Evolutionary conservation across 2,113 vertebrate species (phyloP).

Genomic region (Corythaixoides concolor): DNA sequence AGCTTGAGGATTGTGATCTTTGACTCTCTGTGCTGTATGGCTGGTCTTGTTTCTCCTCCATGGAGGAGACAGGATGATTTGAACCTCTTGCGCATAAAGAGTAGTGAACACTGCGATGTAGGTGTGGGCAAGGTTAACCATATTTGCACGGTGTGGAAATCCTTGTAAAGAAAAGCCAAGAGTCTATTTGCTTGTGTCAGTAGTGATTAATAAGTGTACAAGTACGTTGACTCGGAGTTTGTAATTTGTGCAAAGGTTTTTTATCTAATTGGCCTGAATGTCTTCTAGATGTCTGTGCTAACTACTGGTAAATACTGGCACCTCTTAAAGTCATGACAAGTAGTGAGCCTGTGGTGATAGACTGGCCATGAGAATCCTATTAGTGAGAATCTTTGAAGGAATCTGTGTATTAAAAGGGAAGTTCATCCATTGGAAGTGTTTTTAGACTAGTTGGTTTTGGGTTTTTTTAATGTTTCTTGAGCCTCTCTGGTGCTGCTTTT

Average conservation of each 20-base stretch:
- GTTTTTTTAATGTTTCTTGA: neutral
- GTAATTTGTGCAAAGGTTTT: neutral
- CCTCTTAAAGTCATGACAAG: neutral
- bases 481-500: neutral
- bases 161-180: neutral
- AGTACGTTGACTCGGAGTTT: neutral
- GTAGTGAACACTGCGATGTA: rapidly evolving
- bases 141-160: neutral
- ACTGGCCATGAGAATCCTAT: neutral
- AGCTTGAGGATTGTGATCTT: neutral
- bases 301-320: neutral
- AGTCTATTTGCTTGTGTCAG: neutral
- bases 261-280: neutral
- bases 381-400: neutral
- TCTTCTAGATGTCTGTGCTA: neutral
- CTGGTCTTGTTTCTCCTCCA: neutral
- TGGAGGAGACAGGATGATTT: neutral
- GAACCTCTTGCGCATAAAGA: neutral
- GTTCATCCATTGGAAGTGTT: neutral
- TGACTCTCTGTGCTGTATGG: neutral
- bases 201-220: neutral
- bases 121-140: neutral
- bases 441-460: rapidly evolving
- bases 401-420: neutral
- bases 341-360: neutral